These are phyloP conservation scores for Gymnocephalus cernua DNA, from an alignment of 2,113 vertebrate species.

Conservation along the genomic window DNA sequence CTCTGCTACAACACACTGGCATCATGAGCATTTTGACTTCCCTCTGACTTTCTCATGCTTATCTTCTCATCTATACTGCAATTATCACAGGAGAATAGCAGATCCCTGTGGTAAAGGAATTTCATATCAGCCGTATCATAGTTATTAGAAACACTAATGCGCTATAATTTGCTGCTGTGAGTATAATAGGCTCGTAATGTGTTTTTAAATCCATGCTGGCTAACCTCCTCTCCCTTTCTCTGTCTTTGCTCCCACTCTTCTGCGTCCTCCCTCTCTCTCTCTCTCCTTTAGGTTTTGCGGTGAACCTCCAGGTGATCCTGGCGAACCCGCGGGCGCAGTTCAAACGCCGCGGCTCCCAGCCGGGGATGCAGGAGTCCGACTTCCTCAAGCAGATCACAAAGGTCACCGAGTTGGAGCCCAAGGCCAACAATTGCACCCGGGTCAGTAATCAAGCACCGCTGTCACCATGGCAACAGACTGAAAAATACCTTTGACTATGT, in stretches of 20 bases:
- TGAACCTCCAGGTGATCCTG: slow-evolving; percentile 97
- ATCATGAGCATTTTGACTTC: slow-evolving; percentile 30
- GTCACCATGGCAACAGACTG: slow-evolving; percentile 6
- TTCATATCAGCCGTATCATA: slow-evolving; percentile 56
- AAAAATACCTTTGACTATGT: neutral
- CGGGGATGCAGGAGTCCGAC: slow-evolving; percentile 99
- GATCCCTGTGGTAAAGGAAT: slow-evolving; percentile 59
- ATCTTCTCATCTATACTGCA: slow-evolving; percentile 31
- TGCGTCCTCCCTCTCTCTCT: neutral
- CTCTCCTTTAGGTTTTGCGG: slow-evolving; percentile 90
- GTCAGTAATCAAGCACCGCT: slow-evolving; percentile 76
- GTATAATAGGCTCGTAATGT: slow-evolving; percentile 60
- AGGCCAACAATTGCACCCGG: slow-evolving; percentile 97
- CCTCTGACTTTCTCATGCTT: slow-evolving; percentile 19
- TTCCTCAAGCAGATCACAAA: slow-evolving; percentile 98
- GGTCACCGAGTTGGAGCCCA: slow-evolving; percentile 95
- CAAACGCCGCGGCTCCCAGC: slow-evolving; percentile 95
- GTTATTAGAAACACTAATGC: slow-evolving; percentile 67
- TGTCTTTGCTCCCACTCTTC: neutral
- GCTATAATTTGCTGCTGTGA: slow-evolving; percentile 56
- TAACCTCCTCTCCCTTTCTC: slow-evolving; percentile 11
- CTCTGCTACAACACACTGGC: slow-evolving; percentile 4
- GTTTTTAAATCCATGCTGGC: slow-evolving; percentile 44
- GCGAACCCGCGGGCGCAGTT: slow-evolving; percentile 93
- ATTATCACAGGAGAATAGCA: slow-evolving; percentile 54